Evolutionary conservation across 2,888 invertebrate genomes (phyloP).

Genomic region (Conchocele bisecta): DNA sequence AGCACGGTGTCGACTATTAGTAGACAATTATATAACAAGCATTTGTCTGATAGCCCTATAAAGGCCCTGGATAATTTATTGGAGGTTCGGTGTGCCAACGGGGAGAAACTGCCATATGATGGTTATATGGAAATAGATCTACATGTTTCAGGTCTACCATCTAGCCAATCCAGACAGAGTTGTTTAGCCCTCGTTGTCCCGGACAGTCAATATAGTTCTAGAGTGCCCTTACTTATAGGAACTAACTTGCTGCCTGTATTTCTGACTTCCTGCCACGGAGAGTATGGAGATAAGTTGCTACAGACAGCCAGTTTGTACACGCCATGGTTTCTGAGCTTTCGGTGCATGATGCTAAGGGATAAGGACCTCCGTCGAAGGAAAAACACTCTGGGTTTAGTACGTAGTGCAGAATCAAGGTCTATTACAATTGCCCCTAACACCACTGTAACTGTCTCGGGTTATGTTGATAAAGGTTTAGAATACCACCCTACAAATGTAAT

Average conservation of each 20-base stretch:
- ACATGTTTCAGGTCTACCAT: too few relatives aligned
- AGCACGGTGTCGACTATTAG: too few relatives aligned
- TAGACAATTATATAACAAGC: too few relatives aligned
- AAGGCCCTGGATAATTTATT: too few relatives aligned
- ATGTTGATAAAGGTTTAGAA: constrained; percentile 2
- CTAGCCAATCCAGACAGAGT: too few relatives aligned
- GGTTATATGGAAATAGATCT: too few relatives aligned
- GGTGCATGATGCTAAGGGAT: not conserved
- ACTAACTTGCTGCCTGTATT: constrained; percentile 7
- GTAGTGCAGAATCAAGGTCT: not conserved
- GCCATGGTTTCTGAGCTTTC: constrained; percentile 14
- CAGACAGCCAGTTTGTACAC: constrained; percentile 5
- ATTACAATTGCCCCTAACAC: constrained; percentile 8
- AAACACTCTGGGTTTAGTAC: not conserved
- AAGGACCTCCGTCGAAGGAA: constrained; percentile 3
- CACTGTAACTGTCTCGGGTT: not conserved
- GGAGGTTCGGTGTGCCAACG: too few relatives aligned
- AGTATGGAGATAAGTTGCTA: constrained; percentile 1
- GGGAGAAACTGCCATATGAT: too few relatives aligned
- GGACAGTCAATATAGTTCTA: not conserved
- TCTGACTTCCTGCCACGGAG: not conserved
- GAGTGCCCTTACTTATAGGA: constrained; percentile 9
- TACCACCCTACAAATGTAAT: not conserved
- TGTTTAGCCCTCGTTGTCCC: too few relatives aligned
- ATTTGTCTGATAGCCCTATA: too few relatives aligned